Base-by-base conservation (phyloP, 2,797 vertebrate genomes). In the Gobionotothen gibberifrons region DNA sequence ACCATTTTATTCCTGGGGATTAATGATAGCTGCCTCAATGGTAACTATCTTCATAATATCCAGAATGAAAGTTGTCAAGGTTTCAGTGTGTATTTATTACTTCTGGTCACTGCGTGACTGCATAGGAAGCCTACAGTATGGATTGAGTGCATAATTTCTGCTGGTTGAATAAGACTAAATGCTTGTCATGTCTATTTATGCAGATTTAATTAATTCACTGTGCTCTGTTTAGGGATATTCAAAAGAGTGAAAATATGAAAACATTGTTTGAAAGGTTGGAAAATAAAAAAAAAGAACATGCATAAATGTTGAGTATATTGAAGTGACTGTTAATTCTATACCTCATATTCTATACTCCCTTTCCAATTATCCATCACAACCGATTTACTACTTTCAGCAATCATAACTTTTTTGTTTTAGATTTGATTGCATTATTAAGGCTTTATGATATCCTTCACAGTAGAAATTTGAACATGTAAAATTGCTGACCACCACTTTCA, bases 1-100 rank as follows among this genome's bases (percentile, higher is more conserved):
- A 87, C 85, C 39, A 49, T 95, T 95, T 95, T 95, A 93, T 94
- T 94, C 85, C 78, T 87, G 85, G 88, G 81, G 85, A 92, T 95
- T 88, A 84, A 78, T 88, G 87, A 82, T 43, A 55, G 90, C 89
- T 92, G 89, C 92, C 89, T 87, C 32, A 73, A 69, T 14, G 85
- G 81, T 83, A 88, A 74, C 85, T 83, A 79, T 87, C 88, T 90
- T 91, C 80, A 77, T 89, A 82, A 92, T 91, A 84, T 95, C 90
- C 90, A 90, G 88, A 95, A 93, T 91, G 89, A 93, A 94, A 91
- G 87, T 91, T 93, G 85, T 94, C 88, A 48, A 88, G 89, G 69
- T 90, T 83, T 91, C 84, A 76, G 67, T 69, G 48, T 79, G 78
- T 91, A 92, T 92, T 90, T 92, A 92, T 93, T 87, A 85, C 86